Percentiles rank a stretch among this genome's conserved stretches.
Conservation (phyloP, 2,888 invertebrate genomes). For the Cryptus viduatorius region DNA sequence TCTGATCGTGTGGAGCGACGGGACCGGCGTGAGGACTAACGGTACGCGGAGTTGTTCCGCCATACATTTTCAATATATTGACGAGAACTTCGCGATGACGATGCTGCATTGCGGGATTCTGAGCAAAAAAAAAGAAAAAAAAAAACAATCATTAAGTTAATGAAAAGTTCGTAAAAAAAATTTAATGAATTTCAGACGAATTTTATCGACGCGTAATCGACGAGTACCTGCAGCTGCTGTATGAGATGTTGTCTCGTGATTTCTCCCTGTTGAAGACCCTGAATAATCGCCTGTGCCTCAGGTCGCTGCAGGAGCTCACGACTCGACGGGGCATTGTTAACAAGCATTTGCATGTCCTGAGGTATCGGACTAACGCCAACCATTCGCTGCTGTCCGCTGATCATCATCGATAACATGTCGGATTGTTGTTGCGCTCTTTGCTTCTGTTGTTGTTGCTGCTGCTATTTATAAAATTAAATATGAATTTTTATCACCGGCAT, state of each 20-base stretch:
- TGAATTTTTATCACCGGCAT: neutral
- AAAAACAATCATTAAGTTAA: neutral
- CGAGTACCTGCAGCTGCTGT: slow-evolving; percentile 88
- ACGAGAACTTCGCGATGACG: slow-evolving; percentile 91
- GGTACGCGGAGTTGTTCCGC: slow-evolving; percentile 81
- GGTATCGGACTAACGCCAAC: slow-evolving; percentile 85
- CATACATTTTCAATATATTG: slow-evolving; percentile 88
- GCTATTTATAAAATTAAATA: slow-evolving; percentile 61
- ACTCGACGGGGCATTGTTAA: slow-evolving; percentile 86
- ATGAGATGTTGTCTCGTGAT: slow-evolving; percentile 91
- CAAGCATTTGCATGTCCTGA: slow-evolving; percentile 85
- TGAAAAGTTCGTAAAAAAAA: slow-evolving; percentile 7
- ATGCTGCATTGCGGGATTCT: slow-evolving; percentile 90
- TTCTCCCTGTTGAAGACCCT: slow-evolving; percentile 92
- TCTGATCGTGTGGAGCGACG: slow-evolving; percentile 82
- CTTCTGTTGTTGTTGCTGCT: slow-evolving; percentile 82
- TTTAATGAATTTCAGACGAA: neutral
- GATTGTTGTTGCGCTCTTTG: slow-evolving; percentile 81
- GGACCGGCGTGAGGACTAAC: slow-evolving; percentile 84
- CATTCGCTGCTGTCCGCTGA: slow-evolving; percentile 87
- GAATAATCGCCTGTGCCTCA: slow-evolving; percentile 92
- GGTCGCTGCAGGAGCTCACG: slow-evolving; percentile 90
- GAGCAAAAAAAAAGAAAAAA: slow-evolving; percentile 52
- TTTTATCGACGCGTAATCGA: neutral
- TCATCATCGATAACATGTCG: slow-evolving; percentile 87